Evolutionary conservation across 2,797 vertebrate species (phyloP).

Genomic region (Eremophila alpestris): DNA sequence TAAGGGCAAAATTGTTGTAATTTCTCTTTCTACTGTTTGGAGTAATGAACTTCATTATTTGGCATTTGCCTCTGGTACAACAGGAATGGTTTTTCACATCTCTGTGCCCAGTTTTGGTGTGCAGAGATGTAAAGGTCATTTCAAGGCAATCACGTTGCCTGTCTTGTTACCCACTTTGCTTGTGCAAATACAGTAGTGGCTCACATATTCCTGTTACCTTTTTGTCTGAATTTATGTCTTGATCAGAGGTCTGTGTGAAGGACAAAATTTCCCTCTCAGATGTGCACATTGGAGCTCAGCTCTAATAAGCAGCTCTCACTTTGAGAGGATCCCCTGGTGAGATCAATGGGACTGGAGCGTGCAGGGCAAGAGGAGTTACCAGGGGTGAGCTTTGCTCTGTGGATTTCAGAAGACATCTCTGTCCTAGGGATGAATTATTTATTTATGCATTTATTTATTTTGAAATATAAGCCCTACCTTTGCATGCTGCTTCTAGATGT

Average conservation of each 20-base stretch:
- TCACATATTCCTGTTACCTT: neutral
- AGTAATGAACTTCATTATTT: neutral
- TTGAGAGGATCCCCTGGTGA: conserved; percentile 9
- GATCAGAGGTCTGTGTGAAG: conserved; percentile 10
- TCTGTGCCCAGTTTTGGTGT: neutral
- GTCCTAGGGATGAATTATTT: neutral
- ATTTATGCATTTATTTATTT: neutral
- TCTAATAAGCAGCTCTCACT: conserved; percentile 29
- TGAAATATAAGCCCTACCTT: neutral
- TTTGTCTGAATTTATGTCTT: neutral
- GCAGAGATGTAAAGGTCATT: neutral
- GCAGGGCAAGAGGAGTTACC: neutral
- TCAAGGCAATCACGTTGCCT: neutral
- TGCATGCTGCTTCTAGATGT: neutral
- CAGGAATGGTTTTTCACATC: neutral
- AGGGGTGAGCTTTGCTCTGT: conserved; percentile 3
- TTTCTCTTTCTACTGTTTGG: neutral
- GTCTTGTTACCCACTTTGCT: neutral
- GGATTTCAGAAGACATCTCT: neutral
- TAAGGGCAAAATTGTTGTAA: neutral
- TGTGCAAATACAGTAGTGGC: neutral
- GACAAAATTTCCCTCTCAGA: conserved; percentile 1
- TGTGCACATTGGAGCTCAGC: neutral
- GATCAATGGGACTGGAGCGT: neutral
- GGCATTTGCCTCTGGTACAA: neutral